Percentiles rank a stretch among this genome's conserved stretches.
Evolutionary conservation across 2,113 vertebrate species (phyloP).

Genomic region (Bubalus kerabau): DNA sequence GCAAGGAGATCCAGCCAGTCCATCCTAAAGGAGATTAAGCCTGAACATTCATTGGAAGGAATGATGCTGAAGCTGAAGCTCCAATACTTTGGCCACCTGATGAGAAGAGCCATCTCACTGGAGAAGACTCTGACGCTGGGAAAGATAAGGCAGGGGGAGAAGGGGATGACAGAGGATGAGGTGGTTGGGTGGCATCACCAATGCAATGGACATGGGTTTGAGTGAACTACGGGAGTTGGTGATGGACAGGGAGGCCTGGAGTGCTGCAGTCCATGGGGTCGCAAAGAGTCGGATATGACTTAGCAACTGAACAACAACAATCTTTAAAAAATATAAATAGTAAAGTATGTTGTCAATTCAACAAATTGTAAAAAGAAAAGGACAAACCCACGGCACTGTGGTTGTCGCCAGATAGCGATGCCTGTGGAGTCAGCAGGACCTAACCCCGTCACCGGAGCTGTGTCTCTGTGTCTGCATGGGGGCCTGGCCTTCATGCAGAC

Average conservation of each 20-base stretch:
- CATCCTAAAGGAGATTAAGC: not conserved
- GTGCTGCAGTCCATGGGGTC: not conserved
- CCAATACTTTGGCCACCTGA: not conserved
- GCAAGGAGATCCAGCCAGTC: not conserved
- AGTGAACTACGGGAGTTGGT: fast-evolving
- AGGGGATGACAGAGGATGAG: not conserved
- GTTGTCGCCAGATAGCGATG: fast-evolving
- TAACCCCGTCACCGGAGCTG: not conserved
- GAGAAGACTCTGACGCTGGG: not conserved
- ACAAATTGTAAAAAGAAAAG: not conserved
- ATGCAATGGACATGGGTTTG: not conserved
- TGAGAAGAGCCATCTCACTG: fast-evolving
- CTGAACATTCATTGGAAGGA: not conserved
- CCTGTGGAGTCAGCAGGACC: not conserved
- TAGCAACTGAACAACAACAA: not conserved
- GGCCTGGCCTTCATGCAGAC: not conserved
- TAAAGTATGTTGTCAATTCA: not conserved
- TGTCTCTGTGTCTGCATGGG: not conserved
- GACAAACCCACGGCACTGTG: not conserved
- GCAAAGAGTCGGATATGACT: not conserved
- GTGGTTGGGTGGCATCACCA: not conserved
- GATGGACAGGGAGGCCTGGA: not conserved
- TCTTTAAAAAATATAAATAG: not conserved
- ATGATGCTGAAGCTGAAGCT: not conserved
- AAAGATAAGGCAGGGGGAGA: not conserved